Evolutionary conservation across 1,140 invertebrate genomes (phyloP).

Genomic region (Drosophila lacteicornis): DNA sequence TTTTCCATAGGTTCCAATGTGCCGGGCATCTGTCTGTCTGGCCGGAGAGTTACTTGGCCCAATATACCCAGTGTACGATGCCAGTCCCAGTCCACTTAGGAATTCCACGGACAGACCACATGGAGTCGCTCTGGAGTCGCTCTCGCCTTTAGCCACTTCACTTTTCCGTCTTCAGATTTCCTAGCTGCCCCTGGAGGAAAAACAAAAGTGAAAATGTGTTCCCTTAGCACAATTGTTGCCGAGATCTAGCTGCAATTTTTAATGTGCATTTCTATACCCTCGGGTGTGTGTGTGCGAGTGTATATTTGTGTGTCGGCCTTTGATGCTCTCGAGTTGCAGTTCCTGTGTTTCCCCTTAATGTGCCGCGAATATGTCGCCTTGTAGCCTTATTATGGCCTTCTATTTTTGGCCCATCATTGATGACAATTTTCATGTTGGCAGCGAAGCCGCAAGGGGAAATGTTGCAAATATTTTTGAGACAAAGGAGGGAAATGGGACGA

Average conservation of each 20-base stretch:
- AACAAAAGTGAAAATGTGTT: conserved; percentile 54
- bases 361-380: conserved; percentile 51
- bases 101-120: conserved; percentile 71
- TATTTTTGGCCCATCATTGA: conserved; percentile 57
- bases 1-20: conserved; percentile 76
- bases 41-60: conserved; percentile 43
- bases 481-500: conserved; percentile 5
- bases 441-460: conserved; percentile 11
- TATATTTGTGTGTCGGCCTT: conserved; percentile 40
- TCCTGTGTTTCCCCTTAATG: conserved; percentile 36
- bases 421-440: conserved; percentile 40
- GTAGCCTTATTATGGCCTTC: conserved; percentile 50
- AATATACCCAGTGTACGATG: conserved; percentile 46
- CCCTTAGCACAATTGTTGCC: conserved; percentile 49
- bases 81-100: conserved; percentile 66
- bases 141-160: conserved; percentile 43
- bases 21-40: conserved; percentile 66
- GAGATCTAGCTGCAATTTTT: conserved; percentile 51
- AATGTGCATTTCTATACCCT: conserved; percentile 58
- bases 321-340: conserved; percentile 55
- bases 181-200: conserved; percentile 21
- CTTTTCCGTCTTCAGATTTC: conserved; percentile 32
- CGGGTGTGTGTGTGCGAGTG: conserved; percentile 7
- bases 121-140: conserved; percentile 69
- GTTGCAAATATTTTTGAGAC: conserved; percentile 16